Conservation (phyloP, 2,888 invertebrate genomes). For the Caenorhabditis sinica region DNA sequence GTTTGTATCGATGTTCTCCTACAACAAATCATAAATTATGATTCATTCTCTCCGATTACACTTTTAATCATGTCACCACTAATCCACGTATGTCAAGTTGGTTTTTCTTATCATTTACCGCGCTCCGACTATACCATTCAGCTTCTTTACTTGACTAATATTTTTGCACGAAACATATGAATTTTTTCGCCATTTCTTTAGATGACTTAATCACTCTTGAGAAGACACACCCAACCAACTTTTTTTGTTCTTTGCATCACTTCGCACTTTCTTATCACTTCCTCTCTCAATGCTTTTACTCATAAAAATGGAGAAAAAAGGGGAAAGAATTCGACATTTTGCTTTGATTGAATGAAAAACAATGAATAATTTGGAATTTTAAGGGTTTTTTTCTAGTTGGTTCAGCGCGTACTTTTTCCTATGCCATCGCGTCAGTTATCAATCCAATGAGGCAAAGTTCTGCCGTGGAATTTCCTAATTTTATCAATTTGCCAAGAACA, state of each 20-base stretch:
- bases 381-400: neutral
- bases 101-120: slow-evolving; percentile 38
- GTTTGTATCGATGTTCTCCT: slow-evolving; percentile 82
- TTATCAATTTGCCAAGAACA: slow-evolving; percentile 46
- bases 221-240: slow-evolving; percentile 40
- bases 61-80: slow-evolving; percentile 24
- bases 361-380: slow-evolving; percentile 3
- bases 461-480: slow-evolving; percentile 41
- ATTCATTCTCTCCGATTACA: slow-evolving; percentile 9
- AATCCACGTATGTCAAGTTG: slow-evolving; percentile 38
- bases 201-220: slow-evolving; percentile 13
- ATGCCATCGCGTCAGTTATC: slow-evolving; percentile 9
- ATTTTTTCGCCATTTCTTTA: slow-evolving; percentile 34
- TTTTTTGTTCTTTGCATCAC: slow-evolving; percentile 18
- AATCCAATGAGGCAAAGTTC: slow-evolving; percentile 21
- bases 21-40: slow-evolving; percentile 62
- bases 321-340: slow-evolving; percentile 21
- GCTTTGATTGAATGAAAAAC: slow-evolving; percentile 12
- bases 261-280: slow-evolving; percentile 36
- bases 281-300: slow-evolving; percentile 14
- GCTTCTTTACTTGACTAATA: neutral
- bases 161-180: slow-evolving; percentile 46
- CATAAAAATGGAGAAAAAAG: slow-evolving; percentile 11
- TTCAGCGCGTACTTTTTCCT: slow-evolving; percentile 46
- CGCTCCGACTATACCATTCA: neutral